Evolutionary conservation across 2,797 vertebrate species (phyloP).

Genomic region (Phylloscopus collybita): DNA sequence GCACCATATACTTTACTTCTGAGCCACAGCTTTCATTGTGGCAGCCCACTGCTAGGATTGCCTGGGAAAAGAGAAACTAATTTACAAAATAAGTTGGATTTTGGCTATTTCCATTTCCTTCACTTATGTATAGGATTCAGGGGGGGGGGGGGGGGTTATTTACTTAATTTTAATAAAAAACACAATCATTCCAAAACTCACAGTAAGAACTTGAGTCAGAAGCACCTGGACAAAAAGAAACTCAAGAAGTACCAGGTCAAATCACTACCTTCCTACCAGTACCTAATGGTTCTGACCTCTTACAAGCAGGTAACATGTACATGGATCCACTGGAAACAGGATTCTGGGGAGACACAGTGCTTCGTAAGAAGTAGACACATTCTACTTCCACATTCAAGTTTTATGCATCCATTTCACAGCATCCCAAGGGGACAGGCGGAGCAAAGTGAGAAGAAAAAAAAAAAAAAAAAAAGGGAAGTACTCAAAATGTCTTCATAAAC

Average conservation of each 20-base stretch:
- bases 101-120: background rate
- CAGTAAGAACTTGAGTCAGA: background rate
- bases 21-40: background rate
- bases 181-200: background rate
- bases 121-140: background rate
- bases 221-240: background rate
- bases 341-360: background rate
- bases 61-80: background rate
- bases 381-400: background rate
- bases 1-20: background rate
- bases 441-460: background rate
- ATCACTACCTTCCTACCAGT: background rate
- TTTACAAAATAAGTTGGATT: background rate
- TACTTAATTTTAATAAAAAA: background rate
- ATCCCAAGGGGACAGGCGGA: background rate
- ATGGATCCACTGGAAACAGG: background rate
- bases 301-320: fast-evolving
- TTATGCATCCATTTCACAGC: background rate
- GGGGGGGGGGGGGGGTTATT: background rate
- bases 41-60: background rate
- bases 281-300: background rate
- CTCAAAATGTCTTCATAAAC: background rate
- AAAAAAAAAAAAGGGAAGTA: background rate
- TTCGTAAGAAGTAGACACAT: background rate
- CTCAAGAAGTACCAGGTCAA: background rate